A percentile compares a stretch with the other conserved stretches of the same genome.
Conservation (phyloP, 1,140 invertebrate genomes). For the Telenomus remus region DNA sequence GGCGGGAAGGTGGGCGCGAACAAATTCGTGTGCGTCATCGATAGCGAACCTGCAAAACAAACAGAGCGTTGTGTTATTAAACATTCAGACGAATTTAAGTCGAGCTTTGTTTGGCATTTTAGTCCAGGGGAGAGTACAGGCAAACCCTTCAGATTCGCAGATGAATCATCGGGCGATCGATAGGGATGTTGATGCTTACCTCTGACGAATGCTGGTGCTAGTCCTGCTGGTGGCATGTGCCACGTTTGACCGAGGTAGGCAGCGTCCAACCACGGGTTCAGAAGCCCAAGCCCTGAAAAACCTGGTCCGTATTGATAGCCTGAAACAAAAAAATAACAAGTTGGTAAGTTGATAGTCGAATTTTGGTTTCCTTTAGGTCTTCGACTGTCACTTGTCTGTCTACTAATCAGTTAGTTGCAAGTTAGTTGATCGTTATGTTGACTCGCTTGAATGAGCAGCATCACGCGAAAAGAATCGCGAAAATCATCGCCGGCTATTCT, state of each 20-base stretch:
- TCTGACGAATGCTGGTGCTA: slow-evolving; percentile 78
- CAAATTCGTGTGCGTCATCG: slow-evolving; percentile 66
- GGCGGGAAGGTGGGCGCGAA: slow-evolving; percentile 65
- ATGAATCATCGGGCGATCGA: slow-evolving; percentile 72
- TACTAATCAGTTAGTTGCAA: slow-evolving; percentile 45
- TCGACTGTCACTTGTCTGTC: no score
- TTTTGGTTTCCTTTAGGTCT: no score
- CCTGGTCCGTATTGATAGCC: slow-evolving; percentile 80
- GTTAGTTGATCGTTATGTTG: slow-evolving; percentile 43
- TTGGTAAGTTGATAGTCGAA: no score
- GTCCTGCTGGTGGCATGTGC: slow-evolving; percentile 76
- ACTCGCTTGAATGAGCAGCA: slow-evolving; percentile 60
- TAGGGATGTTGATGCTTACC: slow-evolving; percentile 74
- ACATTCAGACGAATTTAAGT: slow-evolving; percentile 54
- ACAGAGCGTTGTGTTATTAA: slow-evolving; percentile 49
- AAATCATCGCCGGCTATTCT: slow-evolving; percentile 55
- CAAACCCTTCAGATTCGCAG: slow-evolving; percentile 64
- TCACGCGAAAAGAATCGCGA: slow-evolving; percentile 53
- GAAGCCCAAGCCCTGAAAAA: slow-evolving; percentile 80
- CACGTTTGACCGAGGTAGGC: slow-evolving; percentile 84
- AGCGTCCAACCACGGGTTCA: slow-evolving; percentile 86
- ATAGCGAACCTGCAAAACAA: slow-evolving; percentile 65
- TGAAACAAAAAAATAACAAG: slow-evolving; percentile 76
- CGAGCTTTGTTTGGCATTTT: slow-evolving; percentile 61
- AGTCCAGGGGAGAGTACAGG: slow-evolving; percentile 58